Conservation (phyloP, 1,140 invertebrate species). For the Bicyclus anynana region DNA sequence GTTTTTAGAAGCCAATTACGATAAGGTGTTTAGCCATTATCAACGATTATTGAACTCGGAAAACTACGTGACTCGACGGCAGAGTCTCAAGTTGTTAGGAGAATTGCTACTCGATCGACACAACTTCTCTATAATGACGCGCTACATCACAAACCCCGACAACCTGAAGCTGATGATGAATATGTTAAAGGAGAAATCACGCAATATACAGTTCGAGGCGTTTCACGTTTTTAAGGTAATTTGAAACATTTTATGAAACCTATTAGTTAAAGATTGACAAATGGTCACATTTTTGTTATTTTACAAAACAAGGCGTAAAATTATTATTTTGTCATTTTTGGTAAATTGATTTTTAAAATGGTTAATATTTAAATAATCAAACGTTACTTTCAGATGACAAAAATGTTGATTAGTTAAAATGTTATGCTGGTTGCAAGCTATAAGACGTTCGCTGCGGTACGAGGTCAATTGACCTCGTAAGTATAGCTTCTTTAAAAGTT, state of each 20-base stretch:
- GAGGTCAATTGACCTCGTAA: no score
- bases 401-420: no score
- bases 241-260: background rate
- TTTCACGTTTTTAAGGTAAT: slow-evolving; percentile 99
- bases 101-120: slow-evolving; percentile 98
- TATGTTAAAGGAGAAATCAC: slow-evolving; percentile 99
- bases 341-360: no score
- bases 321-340: no score
- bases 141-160: slow-evolving; percentile 99
- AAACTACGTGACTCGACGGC: slow-evolving; percentile 98
- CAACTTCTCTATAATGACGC: slow-evolving; percentile 99
- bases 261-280: no score
- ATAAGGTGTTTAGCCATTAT: slow-evolving; percentile 98
- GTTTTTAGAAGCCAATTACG: slow-evolving; percentile 99
- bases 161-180: slow-evolving; percentile 99
- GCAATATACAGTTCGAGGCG: slow-evolving; percentile 99
- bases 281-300: no score
- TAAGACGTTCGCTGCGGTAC: no score
- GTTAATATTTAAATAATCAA: no score
- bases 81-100: slow-evolving; percentile 97
- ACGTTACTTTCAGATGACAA: no score
- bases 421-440: no score
- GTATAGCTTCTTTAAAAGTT: no score
- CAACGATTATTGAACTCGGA: slow-evolving; percentile 98
- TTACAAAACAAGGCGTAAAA: no score